A percentile compares a stretch with the other conserved stretches of the same genome.
Evolutionary conservation across 2,113 vertebrate species (phyloP).

Genomic region (Cephalopholis sonnerati): DNA sequence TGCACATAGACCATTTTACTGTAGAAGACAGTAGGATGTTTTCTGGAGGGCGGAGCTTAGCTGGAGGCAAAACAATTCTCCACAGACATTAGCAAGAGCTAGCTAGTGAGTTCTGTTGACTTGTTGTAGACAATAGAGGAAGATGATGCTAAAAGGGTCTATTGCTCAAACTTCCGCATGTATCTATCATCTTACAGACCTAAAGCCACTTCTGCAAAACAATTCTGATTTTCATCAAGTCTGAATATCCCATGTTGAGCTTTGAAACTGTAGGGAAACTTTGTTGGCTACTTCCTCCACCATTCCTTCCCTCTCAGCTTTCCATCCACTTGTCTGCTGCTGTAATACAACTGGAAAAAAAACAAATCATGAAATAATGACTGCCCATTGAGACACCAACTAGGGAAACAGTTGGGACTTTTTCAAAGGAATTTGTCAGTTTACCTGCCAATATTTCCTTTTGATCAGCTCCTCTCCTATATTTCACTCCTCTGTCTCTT

Average conservation of each 20-base stretch:
- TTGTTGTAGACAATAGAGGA: no score
- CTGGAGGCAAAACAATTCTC: no score
- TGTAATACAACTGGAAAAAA: slow-evolving; percentile 13
- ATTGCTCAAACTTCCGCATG: not conserved
- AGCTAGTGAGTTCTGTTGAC: no score
- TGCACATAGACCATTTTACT: no score
- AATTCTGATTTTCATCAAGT: not conserved
- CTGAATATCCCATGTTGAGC: not conserved
- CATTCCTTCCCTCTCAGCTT: not conserved
- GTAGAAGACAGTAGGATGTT: no score
- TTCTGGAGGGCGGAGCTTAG: no score
- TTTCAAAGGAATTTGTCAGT: slow-evolving; percentile 25
- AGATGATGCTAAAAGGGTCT: no score
- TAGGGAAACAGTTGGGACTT: not conserved
- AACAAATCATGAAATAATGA: slow-evolving; percentile 30
- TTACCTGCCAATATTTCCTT: slow-evolving; percentile 10
- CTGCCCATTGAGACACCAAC: not conserved
- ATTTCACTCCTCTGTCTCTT: not conserved
- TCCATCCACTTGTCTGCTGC: not conserved
- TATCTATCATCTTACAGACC: not conserved
- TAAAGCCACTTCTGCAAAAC: not conserved
- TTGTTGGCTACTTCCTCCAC: not conserved
- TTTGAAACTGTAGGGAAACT: not conserved
- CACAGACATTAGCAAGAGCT: no score
- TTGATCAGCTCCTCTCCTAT: slow-evolving; percentile 10